Percentiles rank a stretch among this genome's conserved stretches.
Conservation (phyloP, 2,797 vertebrate genomes). For the Kryptolebias ocellatus region DNA sequence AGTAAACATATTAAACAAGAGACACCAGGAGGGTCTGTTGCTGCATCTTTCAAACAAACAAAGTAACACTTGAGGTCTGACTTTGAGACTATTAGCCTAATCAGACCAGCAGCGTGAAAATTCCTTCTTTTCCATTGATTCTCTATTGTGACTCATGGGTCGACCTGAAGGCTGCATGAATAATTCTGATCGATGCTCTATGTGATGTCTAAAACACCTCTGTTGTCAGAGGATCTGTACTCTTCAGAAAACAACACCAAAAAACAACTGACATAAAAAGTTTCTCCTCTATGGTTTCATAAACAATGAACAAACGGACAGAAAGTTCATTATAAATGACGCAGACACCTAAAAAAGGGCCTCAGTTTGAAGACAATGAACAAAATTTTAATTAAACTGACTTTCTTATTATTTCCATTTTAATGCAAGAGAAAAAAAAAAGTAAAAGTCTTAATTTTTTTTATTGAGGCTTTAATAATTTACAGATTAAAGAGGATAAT, state of each 20-base stretch:
- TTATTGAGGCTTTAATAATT: neutral
- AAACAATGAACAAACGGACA: neutral
- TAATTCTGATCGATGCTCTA: constrained; percentile 24
- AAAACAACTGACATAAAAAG: neutral
- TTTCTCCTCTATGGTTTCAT: neutral
- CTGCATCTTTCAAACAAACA: constrained; percentile 13
- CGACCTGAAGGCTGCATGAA: constrained; percentile 23
- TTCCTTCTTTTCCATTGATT: constrained; percentile 43
- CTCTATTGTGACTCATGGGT: constrained; percentile 23
- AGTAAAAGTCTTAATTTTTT: neutral
- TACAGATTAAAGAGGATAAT: neutral
- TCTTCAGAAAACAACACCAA: neutral
- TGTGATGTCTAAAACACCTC: constrained; percentile 8
- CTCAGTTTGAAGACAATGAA: no score
- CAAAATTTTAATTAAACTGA: no score
- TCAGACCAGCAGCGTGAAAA: constrained; percentile 26
- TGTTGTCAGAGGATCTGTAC: neutral
- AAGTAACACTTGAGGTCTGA: constrained; percentile 16
- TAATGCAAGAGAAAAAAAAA: neutral
- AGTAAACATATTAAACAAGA: neutral
- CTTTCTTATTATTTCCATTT: no score
- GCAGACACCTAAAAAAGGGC: no score
- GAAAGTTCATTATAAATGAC: neutral
- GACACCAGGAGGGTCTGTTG: neutral
- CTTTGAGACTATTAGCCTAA: constrained; percentile 29